Evolutionary conservation across 2,888 invertebrate species (phyloP).

Genomic region (Helobdella robusta): DNA sequence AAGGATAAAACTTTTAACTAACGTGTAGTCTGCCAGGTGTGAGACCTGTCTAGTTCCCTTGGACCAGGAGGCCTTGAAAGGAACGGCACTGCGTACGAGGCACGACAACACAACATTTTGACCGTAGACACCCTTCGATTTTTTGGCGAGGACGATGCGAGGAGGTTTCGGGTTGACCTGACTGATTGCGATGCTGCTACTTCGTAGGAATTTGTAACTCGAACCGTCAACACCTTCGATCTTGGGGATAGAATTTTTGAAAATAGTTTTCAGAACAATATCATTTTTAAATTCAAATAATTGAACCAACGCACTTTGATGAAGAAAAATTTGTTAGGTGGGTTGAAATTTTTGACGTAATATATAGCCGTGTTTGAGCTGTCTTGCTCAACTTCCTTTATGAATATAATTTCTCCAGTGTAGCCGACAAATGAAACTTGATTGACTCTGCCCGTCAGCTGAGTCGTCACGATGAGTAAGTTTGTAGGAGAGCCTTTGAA

Average conservation of each 20-base stretch:
- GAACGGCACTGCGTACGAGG: slow-evolving; percentile 45
- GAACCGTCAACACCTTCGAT: slow-evolving; percentile 58
- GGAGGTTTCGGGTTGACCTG: slow-evolving; percentile 48
- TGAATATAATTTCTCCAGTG: slow-evolving; percentile 41
- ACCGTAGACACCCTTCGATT: slow-evolving; percentile 50
- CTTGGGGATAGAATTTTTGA: slow-evolving; percentile 43
- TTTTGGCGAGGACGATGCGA: slow-evolving; percentile 46
- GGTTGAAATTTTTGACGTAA: slow-evolving; percentile 56
- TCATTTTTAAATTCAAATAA: background rate
- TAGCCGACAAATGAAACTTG: slow-evolving; percentile 44
- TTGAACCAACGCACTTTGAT: slow-evolving; percentile 54
- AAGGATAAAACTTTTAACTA: no score
- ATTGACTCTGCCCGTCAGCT: slow-evolving; percentile 45
- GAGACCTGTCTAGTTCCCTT: slow-evolving; percentile 27
- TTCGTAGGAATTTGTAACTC: slow-evolving; percentile 47
- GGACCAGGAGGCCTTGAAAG: slow-evolving; percentile 49
- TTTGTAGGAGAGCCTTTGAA: slow-evolving; percentile 47
- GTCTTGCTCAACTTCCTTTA: slow-evolving; percentile 41
- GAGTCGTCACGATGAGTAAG: slow-evolving; percentile 51
- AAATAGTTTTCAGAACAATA: background rate
- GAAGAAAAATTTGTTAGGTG: slow-evolving; percentile 61
- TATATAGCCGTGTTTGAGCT: slow-evolving; percentile 49
- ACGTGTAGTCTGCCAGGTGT: background rate
- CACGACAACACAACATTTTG: slow-evolving; percentile 49
- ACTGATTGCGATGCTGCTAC: background rate